Evolutionary conservation across 2,797 vertebrate genomes (phyloP).

Genomic region (Paedocypris micromegethes): DNA sequence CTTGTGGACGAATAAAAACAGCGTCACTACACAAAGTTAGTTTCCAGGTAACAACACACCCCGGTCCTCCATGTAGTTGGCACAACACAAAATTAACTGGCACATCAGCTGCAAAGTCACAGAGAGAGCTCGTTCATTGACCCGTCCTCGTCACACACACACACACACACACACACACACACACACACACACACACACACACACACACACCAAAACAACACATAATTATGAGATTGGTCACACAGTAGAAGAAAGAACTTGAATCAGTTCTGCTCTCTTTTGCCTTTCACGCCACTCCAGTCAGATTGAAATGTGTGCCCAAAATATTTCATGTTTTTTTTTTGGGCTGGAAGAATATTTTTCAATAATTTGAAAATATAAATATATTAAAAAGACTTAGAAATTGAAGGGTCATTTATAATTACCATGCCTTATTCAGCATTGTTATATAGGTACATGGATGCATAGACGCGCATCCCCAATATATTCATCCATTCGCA

Average conservation of each 20-base stretch:
- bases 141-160: background rate
- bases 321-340: too few relatives aligned
- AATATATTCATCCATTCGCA: too few relatives aligned
- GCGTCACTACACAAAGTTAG: conserved; percentile 7
- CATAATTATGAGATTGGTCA: background rate
- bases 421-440: too few relatives aligned
- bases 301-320: background rate
- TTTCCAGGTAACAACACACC: conserved; percentile 9
- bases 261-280: conserved; percentile 8
- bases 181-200: background rate
- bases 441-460: too few relatives aligned
- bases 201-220: background rate
- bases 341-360: too few relatives aligned
- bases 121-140: conserved; percentile 9
- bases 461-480: too few relatives aligned
- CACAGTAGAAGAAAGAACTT: background rate
- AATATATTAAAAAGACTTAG: too few relatives aligned
- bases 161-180: background rate
- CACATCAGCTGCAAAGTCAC: background rate
- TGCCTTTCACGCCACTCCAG: background rate
- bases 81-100: conserved; percentile 7
- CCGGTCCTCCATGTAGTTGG: background rate
- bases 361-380: too few relatives aligned
- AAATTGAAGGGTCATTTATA: too few relatives aligned
- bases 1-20: background rate